phyloP scores from a whole-genome alignment of 2,888 invertebrate genomes.

The Chirona hameri region DNA sequence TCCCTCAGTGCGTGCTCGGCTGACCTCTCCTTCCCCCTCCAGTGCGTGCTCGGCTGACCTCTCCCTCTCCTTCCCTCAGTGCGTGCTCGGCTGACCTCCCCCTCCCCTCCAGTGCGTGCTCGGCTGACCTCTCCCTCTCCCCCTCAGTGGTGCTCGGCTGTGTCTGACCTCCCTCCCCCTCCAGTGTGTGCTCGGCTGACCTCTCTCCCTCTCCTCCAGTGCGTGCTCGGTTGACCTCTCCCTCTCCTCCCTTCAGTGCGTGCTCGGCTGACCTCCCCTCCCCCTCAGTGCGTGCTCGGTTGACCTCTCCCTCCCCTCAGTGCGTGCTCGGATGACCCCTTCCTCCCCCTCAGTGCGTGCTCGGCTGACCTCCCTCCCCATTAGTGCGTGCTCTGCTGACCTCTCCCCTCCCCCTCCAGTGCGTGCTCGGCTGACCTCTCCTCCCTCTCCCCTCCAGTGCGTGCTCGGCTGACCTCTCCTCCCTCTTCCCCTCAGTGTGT shows the following conservation, averaged over 20 bases:
- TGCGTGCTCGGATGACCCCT: too few relatives aligned
- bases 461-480: too few relatives aligned
- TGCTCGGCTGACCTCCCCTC: background rate
- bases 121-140: background rate
- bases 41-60: too few relatives aligned
- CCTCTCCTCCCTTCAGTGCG: too few relatives aligned
- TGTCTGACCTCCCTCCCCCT: too few relatives aligned
- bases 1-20: constrained; percentile 51
- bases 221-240: constrained; percentile 67
- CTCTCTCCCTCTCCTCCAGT: background rate
- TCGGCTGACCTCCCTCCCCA: constrained; percentile 64
- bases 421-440: constrained; percentile 64
- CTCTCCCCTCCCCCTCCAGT: background rate
- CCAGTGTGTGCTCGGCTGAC: too few relatives aligned
- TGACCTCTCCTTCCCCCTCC: constrained; percentile 58
- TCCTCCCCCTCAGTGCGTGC: constrained; percentile 37
- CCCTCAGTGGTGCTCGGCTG: constrained; percentile 59
- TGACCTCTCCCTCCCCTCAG: constrained; percentile 56
- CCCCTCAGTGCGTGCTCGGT: constrained; percentile 51
- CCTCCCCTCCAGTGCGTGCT: too few relatives aligned
- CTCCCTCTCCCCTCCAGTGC: too few relatives aligned
- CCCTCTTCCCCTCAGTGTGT: too few relatives aligned
- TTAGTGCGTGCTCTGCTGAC: too few relatives aligned
- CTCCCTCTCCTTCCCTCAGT: background rate
- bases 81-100: constrained; percentile 60